phyloP scores from a whole-genome alignment of 2,113 vertebrate genomes.

The Pitta sordida region DNA sequence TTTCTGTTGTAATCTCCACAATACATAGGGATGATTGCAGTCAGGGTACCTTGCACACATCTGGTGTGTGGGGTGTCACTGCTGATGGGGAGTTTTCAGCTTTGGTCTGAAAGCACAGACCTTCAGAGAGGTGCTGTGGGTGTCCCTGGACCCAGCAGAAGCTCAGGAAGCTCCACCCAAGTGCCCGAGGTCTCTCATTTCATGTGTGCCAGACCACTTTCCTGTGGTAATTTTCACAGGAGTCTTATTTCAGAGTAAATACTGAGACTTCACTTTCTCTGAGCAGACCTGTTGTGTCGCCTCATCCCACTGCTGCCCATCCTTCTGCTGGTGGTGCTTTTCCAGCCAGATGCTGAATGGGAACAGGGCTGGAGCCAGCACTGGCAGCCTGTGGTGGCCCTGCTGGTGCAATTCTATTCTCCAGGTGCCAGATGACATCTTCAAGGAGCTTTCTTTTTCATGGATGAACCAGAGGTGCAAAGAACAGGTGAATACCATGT shows the following conservation, averaged over 20 bases:
- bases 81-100: background rate
- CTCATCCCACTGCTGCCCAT: background rate
- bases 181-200: background rate
- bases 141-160: background rate
- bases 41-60: fast-evolving
- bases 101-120: background rate
- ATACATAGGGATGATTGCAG: background rate
- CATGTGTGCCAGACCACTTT: background rate
- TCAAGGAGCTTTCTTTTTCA: background rate
- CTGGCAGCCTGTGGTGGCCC: background rate
- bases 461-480: background rate
- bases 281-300: background rate
- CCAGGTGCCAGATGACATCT: background rate
- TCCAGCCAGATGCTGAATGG: background rate
- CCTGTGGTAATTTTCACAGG: background rate
- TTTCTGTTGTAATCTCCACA: background rate
- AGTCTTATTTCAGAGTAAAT: background rate
- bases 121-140: background rate
- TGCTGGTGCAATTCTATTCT: background rate
- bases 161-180: fast-evolving
- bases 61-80: background rate
- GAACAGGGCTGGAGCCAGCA: background rate
- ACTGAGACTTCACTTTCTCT: background rate
- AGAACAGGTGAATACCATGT: background rate
- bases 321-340: background rate